Base-by-base conservation (phyloP, 2,797 vertebrate species). In the Danio aesculapii region DNA sequence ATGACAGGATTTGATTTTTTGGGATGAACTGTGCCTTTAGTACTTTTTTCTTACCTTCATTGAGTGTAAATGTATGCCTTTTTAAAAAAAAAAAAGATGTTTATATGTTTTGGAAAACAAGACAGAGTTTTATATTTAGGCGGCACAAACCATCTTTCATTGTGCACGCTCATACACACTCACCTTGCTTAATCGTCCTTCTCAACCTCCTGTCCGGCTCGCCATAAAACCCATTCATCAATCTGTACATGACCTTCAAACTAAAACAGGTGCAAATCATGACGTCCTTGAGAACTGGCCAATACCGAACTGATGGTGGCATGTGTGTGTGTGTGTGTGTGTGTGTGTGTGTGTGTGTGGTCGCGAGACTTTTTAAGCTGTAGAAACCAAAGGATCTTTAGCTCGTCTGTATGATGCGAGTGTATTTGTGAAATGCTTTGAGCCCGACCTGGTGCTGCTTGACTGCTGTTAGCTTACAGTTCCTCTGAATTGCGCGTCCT, bases 321-420 rank as follows among this genome's bases (percentile, higher is more conserved):
- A 39, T 19, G 13, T 68, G n/a, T n/a, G n/a, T n/a, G n/a, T n/a
- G n/a, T n/a, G n/a, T n/a, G n/a, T n/a, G n/a, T n/a, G n/a, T n/a
- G 52, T 13, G 63, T n/a, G 43, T 30, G 30, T 30, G 30, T 30
- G 30, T 30, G 30, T 30, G 30, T 30, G 30, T 30, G 30, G 30
- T 30, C 6, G 70, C 47, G 44, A 43, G 59, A 82, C 17, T 30
- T 30, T 30, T 30, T 1, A 30, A 30, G 30, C 81, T 68, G 87
- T 90, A 88, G 86, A 90, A 92, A 87, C 87, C 88, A 91, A 90
- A 91, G 88, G 83, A 88, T 83, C 84, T 80, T 75, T 57, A 81
- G 84, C 70, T 4, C 16, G 14, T 52, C 75, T 81, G 49, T 55
- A 39, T 66, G 44, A 21, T 86, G 84, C 82, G 82, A 86, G 46